phyloP scores from a whole-genome alignment of 2,888 invertebrate species.

The Lochmaea capreae region DNA sequence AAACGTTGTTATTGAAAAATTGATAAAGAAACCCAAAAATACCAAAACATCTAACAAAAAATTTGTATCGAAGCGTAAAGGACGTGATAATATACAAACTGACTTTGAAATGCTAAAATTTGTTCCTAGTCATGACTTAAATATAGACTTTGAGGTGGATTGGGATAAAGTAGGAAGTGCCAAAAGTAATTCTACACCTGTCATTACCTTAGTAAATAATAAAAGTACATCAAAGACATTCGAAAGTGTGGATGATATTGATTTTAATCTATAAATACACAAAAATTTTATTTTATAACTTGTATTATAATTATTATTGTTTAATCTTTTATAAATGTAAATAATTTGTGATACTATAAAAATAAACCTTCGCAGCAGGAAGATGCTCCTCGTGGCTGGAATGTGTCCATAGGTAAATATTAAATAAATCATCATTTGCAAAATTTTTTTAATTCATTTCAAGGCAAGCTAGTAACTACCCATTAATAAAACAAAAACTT shows the following conservation, averaged over 20 bases:
- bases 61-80: neutral
- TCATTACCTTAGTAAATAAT: neutral
- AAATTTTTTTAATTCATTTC: too few relatives aligned
- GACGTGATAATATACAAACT: conserved; percentile 34
- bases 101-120: conserved; percentile 51
- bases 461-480: too few relatives aligned
- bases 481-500: neutral
- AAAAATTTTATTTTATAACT: neutral
- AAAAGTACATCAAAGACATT: conserved; percentile 12
- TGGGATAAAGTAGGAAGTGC: conserved; percentile 25
- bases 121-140: conserved; percentile 54
- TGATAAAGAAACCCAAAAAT: neutral
- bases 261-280: conserved; percentile 13
- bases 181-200: neutral
- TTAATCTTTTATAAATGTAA: neutral
- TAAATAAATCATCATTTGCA: too few relatives aligned
- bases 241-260: conserved; percentile 17
- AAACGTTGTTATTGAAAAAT: neutral
- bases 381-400: too few relatives aligned
- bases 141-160: conserved; percentile 62
- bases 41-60: conserved; percentile 6
- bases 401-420: too few relatives aligned
- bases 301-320: neutral
- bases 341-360: neutral
- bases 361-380: too few relatives aligned